Evolutionary conservation across 1,140 invertebrate species (phyloP).

Genomic region (Chlorops oryzae): DNA sequence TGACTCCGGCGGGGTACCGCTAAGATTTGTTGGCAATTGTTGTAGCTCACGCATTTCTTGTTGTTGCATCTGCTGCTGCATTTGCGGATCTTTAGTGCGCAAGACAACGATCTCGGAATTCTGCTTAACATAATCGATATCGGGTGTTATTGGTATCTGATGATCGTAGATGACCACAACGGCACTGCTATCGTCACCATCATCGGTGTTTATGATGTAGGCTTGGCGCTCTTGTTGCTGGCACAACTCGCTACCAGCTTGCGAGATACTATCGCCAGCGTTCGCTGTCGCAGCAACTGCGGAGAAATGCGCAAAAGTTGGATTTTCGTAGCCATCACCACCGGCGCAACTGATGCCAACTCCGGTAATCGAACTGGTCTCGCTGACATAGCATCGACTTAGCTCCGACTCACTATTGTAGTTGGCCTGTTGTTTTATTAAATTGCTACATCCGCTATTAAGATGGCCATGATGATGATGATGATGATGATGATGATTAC

Average conservation of each 20-base stretch:
- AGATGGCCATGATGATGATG: not conserved
- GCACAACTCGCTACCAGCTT: conserved; percentile 28
- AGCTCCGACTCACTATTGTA: conserved; percentile 41
- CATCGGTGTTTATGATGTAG: conserved; percentile 29
- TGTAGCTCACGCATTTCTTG: conserved; percentile 42
- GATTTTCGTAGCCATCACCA: conserved; percentile 40
- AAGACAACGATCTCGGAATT: conserved; percentile 45
- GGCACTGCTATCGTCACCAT: conserved; percentile 32
- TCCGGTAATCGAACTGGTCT: conserved; percentile 41
- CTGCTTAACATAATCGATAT: conserved; percentile 45
- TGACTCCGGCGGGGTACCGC: conserved; percentile 28
- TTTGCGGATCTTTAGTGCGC: conserved; percentile 40
- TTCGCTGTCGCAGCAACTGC: conserved; percentile 14
- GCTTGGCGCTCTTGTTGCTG: conserved; percentile 26
- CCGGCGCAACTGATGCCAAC: conserved; percentile 21
- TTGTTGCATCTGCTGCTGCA: conserved; percentile 21
- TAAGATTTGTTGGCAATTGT: conserved; percentile 32
- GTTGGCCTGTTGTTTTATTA: conserved; percentile 9
- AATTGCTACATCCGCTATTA: conserved; percentile 8
- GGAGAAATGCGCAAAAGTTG: conserved; percentile 42
- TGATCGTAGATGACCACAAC: conserved; percentile 45
- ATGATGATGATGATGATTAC: not conserved
- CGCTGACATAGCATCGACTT: conserved; percentile 45
- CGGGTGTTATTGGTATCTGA: conserved; percentile 41
- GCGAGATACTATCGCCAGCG: conserved; percentile 25